phyloP scores from a whole-genome alignment of 1,140 invertebrate genomes.

The Cyphomyrmex costatus region DNA sequence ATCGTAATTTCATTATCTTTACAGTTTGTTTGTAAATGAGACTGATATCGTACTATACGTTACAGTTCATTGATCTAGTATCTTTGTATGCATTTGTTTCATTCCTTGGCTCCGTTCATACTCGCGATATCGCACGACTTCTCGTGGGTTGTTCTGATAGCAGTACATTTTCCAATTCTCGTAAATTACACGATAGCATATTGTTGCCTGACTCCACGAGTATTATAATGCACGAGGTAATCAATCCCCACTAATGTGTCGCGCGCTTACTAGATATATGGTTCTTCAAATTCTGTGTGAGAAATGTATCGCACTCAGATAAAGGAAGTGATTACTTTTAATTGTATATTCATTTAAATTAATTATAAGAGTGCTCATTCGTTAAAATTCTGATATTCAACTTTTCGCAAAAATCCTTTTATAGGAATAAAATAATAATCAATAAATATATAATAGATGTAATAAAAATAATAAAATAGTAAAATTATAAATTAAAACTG shows the following conservation, averaged over 20 bases:
- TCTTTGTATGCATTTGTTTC: conserved; percentile 26
- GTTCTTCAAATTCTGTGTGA: neutral
- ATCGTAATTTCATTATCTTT: conserved; percentile 23
- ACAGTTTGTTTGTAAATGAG: neutral
- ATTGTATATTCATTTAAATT: neutral
- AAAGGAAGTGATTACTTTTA: neutral
- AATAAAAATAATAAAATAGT: conserved; percentile 8
- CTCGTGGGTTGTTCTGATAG: conserved; percentile 48
- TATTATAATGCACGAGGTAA: conserved; percentile 53
- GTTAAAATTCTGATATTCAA: neutral
- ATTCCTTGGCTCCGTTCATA: conserved; percentile 40
- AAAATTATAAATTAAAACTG: neutral
- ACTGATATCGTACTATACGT: neutral
- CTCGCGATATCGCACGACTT: conserved; percentile 33
- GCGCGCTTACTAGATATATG: conserved; percentile 27
- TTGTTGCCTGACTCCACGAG: conserved; percentile 26
- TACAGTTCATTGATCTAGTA: conserved; percentile 33
- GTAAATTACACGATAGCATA: conserved; percentile 59
- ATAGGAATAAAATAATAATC: conserved; percentile 3
- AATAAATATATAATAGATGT: neutral
- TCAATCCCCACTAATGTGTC: conserved; percentile 7
- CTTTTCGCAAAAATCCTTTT: neutral
- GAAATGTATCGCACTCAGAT: neutral
- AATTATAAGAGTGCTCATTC: neutral
- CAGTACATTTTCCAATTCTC: conserved; percentile 67